Evolutionary conservation across 2,888 invertebrate genomes (phyloP).

Genomic region (Platerodrilus igneus): DNA sequence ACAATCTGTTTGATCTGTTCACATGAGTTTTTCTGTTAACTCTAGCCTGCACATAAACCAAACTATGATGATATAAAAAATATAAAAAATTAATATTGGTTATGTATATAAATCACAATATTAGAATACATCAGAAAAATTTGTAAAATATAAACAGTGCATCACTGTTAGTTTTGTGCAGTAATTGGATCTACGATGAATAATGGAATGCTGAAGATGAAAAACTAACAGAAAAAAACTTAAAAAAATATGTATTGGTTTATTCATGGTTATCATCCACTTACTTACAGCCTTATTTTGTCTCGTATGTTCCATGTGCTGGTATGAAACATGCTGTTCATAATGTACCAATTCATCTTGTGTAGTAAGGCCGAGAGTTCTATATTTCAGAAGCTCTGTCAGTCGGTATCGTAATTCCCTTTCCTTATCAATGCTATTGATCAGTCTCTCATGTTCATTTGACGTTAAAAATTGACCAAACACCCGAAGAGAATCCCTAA

Average conservation of each 20-base stretch:
- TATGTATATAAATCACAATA: no score
- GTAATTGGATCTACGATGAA: no score
- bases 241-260: no score
- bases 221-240: no score
- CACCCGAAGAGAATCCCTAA: conserved; percentile 78
- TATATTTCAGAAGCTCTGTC: conserved; percentile 76
- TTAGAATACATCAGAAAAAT: no score
- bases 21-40: conserved; percentile 48
- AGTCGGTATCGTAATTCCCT: conserved; percentile 78
- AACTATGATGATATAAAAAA: conserved; percentile 44
- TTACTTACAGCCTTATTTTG: conserved; percentile 63
- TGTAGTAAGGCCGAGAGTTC: conserved; percentile 79
- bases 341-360: conserved; percentile 84
- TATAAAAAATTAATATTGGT: conserved; percentile 21
- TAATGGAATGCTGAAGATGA: not conserved
- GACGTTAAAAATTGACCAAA: conserved; percentile 86
- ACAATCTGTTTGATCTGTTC: conserved; percentile 52
- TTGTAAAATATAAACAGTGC: conserved; percentile 11
- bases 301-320: conserved; percentile 60
- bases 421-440: conserved; percentile 76
- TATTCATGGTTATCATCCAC: no score
- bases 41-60: conserved; percentile 56
- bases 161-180: conserved; percentile 35
- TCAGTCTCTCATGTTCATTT: conserved; percentile 75
- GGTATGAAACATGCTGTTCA: conserved; percentile 69